phyloP scores from a whole-genome alignment of 2,888 invertebrate genomes.

The Adineta ricciae region DNA sequence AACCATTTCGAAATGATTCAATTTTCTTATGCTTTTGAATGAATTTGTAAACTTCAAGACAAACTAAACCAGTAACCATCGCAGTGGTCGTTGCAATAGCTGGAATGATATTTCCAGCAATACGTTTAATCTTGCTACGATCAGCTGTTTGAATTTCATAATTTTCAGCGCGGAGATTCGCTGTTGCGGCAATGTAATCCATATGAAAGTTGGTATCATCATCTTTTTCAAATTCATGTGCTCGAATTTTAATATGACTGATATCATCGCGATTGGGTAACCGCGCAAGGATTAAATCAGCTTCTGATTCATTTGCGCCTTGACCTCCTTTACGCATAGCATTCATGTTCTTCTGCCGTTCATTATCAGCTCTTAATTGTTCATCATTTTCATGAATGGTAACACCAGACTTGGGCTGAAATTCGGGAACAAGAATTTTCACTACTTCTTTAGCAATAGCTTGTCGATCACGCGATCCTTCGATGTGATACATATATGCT shows the following conservation, averaged over 20 bases:
- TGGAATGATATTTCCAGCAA: constrained; percentile 97
- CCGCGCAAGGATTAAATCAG: background rate
- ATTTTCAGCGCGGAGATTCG: constrained; percentile 88
- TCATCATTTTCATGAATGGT: constrained; percentile 91
- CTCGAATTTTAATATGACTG: constrained; percentile 35
- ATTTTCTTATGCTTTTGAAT: constrained; percentile 59
- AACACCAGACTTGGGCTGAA: constrained; percentile 81
- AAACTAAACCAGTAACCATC: constrained; percentile 83
- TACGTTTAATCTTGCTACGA: constrained; percentile 74
- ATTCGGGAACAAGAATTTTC: constrained; percentile 67
- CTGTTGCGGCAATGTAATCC: constrained; percentile 95
- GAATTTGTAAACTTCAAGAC: constrained; percentile 66
- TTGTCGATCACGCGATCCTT: constrained; percentile 56
- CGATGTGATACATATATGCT: constrained; percentile 59
- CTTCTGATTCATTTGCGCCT: background rate
- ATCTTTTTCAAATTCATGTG: constrained; percentile 85
- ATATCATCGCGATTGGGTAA: constrained; percentile 22
- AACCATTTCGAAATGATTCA: constrained; percentile 81
- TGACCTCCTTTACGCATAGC: background rate
- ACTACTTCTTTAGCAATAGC: constrained; percentile 60
- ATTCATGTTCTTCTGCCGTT: background rate
- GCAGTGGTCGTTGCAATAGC: constrained; percentile 98
- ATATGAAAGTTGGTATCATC: constrained; percentile 95
- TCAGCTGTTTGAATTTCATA: constrained; percentile 90
- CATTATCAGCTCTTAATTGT: constrained; percentile 58